phyloP scores from a whole-genome alignment of 2,797 vertebrate species.

The Oreochromis grahami region DNA sequence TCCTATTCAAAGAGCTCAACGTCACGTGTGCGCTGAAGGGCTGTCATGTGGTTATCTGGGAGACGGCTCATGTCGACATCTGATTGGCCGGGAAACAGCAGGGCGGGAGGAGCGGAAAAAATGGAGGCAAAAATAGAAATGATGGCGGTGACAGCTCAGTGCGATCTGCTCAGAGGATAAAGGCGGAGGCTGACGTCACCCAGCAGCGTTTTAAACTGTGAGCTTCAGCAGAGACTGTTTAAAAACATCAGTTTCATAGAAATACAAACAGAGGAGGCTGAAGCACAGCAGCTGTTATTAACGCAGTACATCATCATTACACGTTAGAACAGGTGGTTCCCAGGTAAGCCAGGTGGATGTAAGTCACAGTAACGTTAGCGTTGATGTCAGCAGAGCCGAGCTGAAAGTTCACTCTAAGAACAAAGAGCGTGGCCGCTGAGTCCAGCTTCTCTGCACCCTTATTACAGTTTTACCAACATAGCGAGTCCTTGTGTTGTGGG shows the following conservation, averaged over 20 bases:
- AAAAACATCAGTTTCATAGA: not conserved
- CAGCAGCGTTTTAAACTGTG: not conserved
- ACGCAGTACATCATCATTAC: accelerated
- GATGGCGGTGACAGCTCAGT: no score
- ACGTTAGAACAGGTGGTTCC: not conserved
- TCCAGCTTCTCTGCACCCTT: not conserved
- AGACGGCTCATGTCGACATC: no score
- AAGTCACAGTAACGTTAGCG: not conserved
- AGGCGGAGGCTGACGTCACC: not conserved
- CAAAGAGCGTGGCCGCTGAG: not conserved
- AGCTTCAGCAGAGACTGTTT: not conserved
- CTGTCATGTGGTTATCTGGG: not conserved
- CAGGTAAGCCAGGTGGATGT: not conserved
- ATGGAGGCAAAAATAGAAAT: not conserved
- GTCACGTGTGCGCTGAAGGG: not conserved
- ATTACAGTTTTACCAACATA: not conserved
- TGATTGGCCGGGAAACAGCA: not conserved
- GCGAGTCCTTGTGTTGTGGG: not conserved
- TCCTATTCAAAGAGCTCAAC: not conserved
- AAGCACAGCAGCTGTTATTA: not conserved
- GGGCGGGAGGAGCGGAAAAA: not conserved
- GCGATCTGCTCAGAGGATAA: not conserved
- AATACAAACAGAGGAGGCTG: not conserved
- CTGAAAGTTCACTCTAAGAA: not conserved
- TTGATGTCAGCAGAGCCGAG: not conserved